Base-by-base conservation (phyloP, 2,888 invertebrate genomes). In the Steromphala cineraria region DNA sequence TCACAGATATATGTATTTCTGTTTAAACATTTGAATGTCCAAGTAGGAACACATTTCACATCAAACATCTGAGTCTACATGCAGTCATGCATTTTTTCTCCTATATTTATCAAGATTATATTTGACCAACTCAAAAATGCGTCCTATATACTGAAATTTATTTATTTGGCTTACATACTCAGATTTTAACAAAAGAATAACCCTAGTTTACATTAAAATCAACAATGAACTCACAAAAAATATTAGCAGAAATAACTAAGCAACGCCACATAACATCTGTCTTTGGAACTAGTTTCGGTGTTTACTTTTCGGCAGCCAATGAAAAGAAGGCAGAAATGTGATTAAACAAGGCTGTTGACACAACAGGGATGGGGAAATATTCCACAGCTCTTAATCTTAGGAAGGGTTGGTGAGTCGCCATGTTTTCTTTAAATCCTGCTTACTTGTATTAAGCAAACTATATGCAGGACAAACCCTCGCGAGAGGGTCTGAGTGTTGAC, bases 211-310 rank as follows among this genome's bases (percentile, higher is more conserved):
- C 40, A 31, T 71, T 71, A 13, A 71, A 71, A 71, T 71, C 40
- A 40, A 71, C 71, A 40, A 31, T 31, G 19, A 36, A 19, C 31
- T 71, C 71, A 15, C 15, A 28, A 71, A 71, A 71, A 31, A 71
- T 71, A 71, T 71, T 71, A 36, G 71, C 71, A 71, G 71, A 71
- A 71, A 71, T 71, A 71, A 71, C 71, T 71, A 71, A 71, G 71
- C 71, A 71, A 71, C 40, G 71, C 71, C 71, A 71, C 71, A 71
- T 71, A 40, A 71, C 71, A 71, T 31, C 71, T 71, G 71, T 40
- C 71, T 31, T 71, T 71, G 31, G 71, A 31, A 19, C 71, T 15
- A 71, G 31, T 36, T 36, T 36, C 36, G 36, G 19, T 71, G 71
- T 71, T 71, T 71, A 36, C 71, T 40, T 71, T 71, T 15, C 19